Base-by-base conservation (phyloP, 2,888 invertebrate genomes). In the Macrosoma leucophasiata region DNA sequence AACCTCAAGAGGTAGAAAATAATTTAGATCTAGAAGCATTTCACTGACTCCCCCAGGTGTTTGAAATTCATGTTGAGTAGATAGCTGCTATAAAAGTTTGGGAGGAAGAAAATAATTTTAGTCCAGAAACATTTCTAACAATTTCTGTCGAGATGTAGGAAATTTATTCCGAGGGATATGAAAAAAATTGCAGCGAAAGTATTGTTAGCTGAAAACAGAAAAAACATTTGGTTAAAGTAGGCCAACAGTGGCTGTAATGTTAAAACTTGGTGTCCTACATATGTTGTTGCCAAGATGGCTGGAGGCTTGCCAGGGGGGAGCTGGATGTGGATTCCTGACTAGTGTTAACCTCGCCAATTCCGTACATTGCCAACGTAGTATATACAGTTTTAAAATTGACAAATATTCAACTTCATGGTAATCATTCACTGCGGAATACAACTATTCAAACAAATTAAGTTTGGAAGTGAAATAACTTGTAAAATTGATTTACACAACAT, bases 231-330 rank as follows among this genome's bases (percentile, higher is more conserved):
- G 54, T 56, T 55, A 50, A 52, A 53, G 48, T 36, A 61, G 52
- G 67, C 58, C 56, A 61, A 59, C 44, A 43, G 44, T 44, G 46
- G 52, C 46, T 56, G 58, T 59, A 62, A 62, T 58, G 62, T 55
- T 58, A 59, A 60, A 64, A 62, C 57, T 59, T 53, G 57, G 47
- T 67, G 68, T 60, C 57, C 68, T 63, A 71, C 70, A 72, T 69
- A 57, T 62, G 67, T 64, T 43, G 51, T 45, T 67, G 68, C 63
- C 67, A 64, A 55, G 46, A 39, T 35, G 36, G 43, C 67, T 79
- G 78, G 77, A 69, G 50, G 37, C n/a, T 20, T 67, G 78, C 78
- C 78, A 77, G 67, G 48, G 48, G 42, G 41, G 46, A 51, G 46
- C 55, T 50, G 53, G 39, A 49, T 47, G 46, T 46, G 45, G 50